Evolutionary conservation across 2,797 vertebrate species (phyloP), one percentile per base, ranked within the genome.

Genomic region (Sebastes matsubarae): DNA sequence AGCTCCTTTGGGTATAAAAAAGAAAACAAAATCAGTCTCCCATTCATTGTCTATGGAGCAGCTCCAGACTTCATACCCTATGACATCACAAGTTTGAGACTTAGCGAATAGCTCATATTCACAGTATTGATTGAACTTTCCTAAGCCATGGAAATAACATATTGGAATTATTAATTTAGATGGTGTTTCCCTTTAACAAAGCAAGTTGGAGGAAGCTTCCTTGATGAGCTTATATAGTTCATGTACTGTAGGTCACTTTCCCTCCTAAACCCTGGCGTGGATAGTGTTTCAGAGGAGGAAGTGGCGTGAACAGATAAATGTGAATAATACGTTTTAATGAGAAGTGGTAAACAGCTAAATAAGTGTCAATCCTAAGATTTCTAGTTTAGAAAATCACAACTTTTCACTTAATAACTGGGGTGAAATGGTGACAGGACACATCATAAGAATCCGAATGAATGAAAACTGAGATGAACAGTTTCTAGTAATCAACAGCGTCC

Each of bases 401-500:
- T 36, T 81, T 46, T 42, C 25, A 61, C 25, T 80, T n/a, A 20
- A 42, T 27, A 73, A 20, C 42, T 20, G 20, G 46, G 32, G 69
- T 46, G 11, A 80, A 68, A 65, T 55, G 29, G 32, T 29, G 38
- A 75, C 29, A 79, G 22, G 36, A 36, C 64, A 65, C 52, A 64
- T 64, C 9, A 46, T 16, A 30, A 68, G 42, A 83, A 78, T 87
- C 58, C 32, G 27, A 80, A 88, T 81, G 50, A 89, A 64, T 30
- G 57, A 60, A 85, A 88, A 79, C 50, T 60, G 79, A 81, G 79
- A 84, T 34, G 85, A 80, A 84, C 36, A 22, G 24, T 73, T 54
- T 38, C 71, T 9, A 68, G 14, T 46, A 67, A 79, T 29, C 42
- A 69, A 22, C 58, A 58, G 55, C 36, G 59, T 75, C 58, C 13